Conservation (phyloP, 2,113 vertebrate species). For the Halichoeres trimaculatus region DNA sequence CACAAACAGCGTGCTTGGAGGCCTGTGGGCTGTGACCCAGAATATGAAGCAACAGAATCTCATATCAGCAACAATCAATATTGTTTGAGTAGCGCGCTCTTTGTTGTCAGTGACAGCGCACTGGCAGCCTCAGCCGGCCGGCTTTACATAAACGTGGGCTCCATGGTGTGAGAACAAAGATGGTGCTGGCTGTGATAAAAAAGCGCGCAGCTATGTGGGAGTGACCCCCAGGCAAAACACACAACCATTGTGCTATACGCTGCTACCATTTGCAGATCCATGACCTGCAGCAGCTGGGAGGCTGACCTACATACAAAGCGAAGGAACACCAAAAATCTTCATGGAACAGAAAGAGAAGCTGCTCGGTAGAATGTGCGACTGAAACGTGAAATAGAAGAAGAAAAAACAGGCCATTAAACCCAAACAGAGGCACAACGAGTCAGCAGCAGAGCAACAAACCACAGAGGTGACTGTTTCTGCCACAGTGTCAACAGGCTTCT, state of each 20-base stretch:
- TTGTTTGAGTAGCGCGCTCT: constrained; percentile 14
- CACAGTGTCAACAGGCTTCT: too few species aligned
- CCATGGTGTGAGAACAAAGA: constrained; percentile 42
- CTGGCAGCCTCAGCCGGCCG: constrained; percentile 33
- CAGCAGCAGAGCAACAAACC: too few species aligned
- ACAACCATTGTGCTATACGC: constrained; percentile 14
- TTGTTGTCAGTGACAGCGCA: constrained; percentile 49
- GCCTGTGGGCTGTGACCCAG: constrained; percentile 62
- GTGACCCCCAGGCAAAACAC: constrained; percentile 53
- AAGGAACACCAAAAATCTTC: not conserved
- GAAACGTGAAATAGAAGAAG: not conserved
- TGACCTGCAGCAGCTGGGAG: constrained; percentile 9
- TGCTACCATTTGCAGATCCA: constrained; percentile 19
- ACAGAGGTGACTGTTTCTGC: too few species aligned
- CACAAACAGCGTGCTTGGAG: constrained; percentile 18
- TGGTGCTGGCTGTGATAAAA: constrained; percentile 30
- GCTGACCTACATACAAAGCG: constrained; percentile 20
- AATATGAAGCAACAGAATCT: constrained; percentile 47
- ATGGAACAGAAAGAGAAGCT: not conserved
- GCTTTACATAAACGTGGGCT: constrained; percentile 58
- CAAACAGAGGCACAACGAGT: too few species aligned
- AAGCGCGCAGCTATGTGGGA: constrained; percentile 49
- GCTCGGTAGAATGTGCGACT: not conserved
- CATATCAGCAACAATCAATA: constrained; percentile 63
- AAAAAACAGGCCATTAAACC: not conserved